Conservation (phyloP, 1,140 invertebrate genomes). For the Drosophila guanche region DNA sequence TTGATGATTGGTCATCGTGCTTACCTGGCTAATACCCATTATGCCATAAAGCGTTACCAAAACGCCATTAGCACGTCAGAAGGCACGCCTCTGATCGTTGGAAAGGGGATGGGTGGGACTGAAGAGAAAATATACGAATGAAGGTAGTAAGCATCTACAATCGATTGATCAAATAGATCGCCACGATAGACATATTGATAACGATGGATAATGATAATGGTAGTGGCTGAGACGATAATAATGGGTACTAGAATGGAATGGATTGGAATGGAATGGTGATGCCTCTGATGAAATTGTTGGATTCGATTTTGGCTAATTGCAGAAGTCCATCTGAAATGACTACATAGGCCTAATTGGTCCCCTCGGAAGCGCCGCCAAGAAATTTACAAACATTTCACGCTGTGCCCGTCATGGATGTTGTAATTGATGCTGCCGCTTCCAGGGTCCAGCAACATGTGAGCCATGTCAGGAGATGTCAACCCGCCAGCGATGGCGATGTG, state of each 20-base stretch:
- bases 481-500: constrained; percentile 26
- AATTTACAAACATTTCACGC: constrained; percentile 81
- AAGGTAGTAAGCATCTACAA: constrained; percentile 29
- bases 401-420: constrained; percentile 80
- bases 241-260: constrained; percentile 20
- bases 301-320: constrained; percentile 79
- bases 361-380: constrained; percentile 77
- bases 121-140: constrained; percentile 13
- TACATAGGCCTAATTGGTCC: constrained; percentile 79
- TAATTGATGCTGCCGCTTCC: constrained; percentile 76
- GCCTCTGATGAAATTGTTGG: constrained; percentile 71
- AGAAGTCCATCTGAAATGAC: constrained; percentile 76
- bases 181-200: constrained; percentile 37
- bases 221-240: constrained; percentile 34
- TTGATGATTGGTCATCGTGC: constrained; percentile 58
- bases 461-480: constrained; percentile 78
- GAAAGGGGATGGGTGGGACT: constrained; percentile 14
- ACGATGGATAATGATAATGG: constrained; percentile 39
- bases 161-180: constrained; percentile 47
- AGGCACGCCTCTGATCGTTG: constrained; percentile 46
- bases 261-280: constrained; percentile 1
- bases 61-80: constrained; percentile 72
- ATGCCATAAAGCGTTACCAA: constrained; percentile 73
- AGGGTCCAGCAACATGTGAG: constrained; percentile 50
- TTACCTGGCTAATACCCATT: constrained; percentile 51